phyloP scores from a whole-genome alignment of 30 jellyfish, hydroid and myxozoan species.

The Cassiopea andromeda region DNA sequence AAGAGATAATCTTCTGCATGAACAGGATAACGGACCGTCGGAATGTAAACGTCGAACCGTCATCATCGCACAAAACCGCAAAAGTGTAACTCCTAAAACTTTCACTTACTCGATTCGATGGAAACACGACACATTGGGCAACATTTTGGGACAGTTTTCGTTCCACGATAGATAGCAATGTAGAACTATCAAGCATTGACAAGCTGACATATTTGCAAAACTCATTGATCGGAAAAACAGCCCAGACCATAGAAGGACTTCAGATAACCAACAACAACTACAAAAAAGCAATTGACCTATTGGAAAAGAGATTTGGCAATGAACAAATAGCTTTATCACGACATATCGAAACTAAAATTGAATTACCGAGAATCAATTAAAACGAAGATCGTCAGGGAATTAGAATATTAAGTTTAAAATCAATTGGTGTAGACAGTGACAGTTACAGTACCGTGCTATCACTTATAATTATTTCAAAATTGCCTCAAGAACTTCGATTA shows the following conservation, averaged over 20 bases:
- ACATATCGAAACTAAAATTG: constrained; percentile 14
- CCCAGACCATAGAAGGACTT: constrained; percentile 1
- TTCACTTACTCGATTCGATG: constrained; percentile 18
- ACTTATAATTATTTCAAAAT: constrained; percentile 18
- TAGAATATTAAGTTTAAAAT: constrained; percentile 8
- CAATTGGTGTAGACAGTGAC: neutral
- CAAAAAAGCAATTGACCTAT: constrained; percentile 8
- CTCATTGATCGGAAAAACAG: constrained; percentile 14
- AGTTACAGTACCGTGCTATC: constrained; percentile 13
- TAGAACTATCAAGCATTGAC: constrained; percentile 1
- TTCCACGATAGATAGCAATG: constrained; percentile 12
- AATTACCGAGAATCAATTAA: constrained; percentile 5
- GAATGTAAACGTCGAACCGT: neutral
- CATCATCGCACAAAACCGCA: neutral
- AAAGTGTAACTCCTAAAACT: constrained; percentile 28
- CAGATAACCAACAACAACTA: constrained; percentile 8
- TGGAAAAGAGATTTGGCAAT: constrained; percentile 37
- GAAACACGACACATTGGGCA: constrained; percentile 42
- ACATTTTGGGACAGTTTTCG: constrained; percentile 40
- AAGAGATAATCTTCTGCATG: neutral
- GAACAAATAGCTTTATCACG: constrained; percentile 26
- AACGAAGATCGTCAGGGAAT: constrained; percentile 6
- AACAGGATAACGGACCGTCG: neutral
- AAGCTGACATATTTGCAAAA: neutral
- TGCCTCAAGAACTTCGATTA: constrained; percentile 28